phyloP scores from a whole-genome alignment of 2,888 invertebrate species.

The Tribolium freemani region DNA sequence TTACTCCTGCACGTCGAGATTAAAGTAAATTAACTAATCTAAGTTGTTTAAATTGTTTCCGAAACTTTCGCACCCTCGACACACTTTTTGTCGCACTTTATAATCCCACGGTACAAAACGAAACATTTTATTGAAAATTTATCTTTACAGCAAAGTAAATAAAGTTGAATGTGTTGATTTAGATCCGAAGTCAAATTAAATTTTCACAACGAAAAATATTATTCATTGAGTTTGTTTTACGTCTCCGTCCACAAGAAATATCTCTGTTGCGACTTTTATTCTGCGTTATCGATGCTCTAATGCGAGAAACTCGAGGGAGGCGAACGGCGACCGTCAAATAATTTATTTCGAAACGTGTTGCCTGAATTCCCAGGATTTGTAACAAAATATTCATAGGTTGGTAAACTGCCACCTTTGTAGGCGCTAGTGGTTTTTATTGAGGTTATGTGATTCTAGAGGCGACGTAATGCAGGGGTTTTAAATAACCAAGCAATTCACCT shows the following conservation, averaged over 20 bases:
- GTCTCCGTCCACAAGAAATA: neutral
- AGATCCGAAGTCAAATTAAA: slow-evolving; percentile 27
- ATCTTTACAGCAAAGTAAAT: slow-evolving; percentile 36
- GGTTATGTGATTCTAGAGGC: slow-evolving; percentile 22
- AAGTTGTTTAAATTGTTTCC: slow-evolving; percentile 51
- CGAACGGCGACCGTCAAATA: slow-evolving; percentile 39
- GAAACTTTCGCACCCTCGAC: slow-evolving; percentile 46
- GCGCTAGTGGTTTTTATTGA: slow-evolving; percentile 39
- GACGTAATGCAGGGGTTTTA: slow-evolving; percentile 18
- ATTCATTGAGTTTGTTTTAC: slow-evolving; percentile 8
- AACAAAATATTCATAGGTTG: slow-evolving; percentile 44
- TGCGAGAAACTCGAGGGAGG: slow-evolving; percentile 18
- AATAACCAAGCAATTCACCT: slow-evolving; percentile 3
- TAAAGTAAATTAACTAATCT: slow-evolving; percentile 52
- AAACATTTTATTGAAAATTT: slow-evolving; percentile 39
- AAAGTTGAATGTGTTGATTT: slow-evolving; percentile 31
- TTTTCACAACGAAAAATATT: slow-evolving; percentile 19
- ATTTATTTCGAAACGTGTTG: slow-evolving; percentile 41
- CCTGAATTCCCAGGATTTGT: slow-evolving; percentile 41
- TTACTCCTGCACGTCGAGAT: slow-evolving; percentile 44
- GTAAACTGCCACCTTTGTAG: slow-evolving; percentile 38
- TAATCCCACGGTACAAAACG: slow-evolving; percentile 6
- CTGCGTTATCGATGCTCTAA: slow-evolving; percentile 27
- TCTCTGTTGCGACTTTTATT: slow-evolving; percentile 25
- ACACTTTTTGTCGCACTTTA: slow-evolving; percentile 41